phyloP scores from a whole-genome alignment of 2,797 vertebrate genomes.

The Hippoglossus hippoglossus region DNA sequence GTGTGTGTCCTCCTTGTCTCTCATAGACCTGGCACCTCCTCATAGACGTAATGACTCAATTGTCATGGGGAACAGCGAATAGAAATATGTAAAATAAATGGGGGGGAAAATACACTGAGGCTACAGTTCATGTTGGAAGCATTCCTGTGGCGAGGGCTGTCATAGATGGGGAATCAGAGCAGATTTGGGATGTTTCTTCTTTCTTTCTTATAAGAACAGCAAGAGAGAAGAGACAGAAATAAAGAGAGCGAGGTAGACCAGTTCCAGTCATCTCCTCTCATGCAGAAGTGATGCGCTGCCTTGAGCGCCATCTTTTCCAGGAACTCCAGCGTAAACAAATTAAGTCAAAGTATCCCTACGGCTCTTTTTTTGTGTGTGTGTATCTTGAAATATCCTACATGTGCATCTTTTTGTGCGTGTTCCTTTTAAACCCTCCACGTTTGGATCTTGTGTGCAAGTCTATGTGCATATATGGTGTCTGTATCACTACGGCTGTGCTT shows the following conservation, averaged over 20 bases:
- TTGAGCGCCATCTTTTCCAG: slow-evolving; percentile 66
- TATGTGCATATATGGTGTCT: slow-evolving; percentile 14
- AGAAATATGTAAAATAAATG: slow-evolving; percentile 20
- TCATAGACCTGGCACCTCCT: slow-evolving; percentile 10
- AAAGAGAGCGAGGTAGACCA: slow-evolving; percentile 20
- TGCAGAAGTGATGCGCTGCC: slow-evolving; percentile 62
- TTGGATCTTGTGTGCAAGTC: slow-evolving; percentile 18
- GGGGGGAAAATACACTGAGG: slow-evolving; percentile 7
- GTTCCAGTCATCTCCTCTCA: slow-evolving; percentile 55
- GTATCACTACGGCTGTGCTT: slow-evolving; percentile 5
- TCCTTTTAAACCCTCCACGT: background rate
- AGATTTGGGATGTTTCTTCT: background rate
- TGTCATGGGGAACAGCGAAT: slow-evolving; percentile 6
- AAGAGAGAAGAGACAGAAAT: slow-evolving; percentile 22
- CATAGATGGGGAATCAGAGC: slow-evolving; percentile 1
- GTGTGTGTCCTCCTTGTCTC: background rate
- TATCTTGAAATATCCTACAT: slow-evolving; percentile 28
- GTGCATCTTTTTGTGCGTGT: background rate
- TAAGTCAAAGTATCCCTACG: slow-evolving; percentile 67
- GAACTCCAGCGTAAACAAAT: slow-evolving; percentile 73
- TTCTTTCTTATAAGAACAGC: background rate
- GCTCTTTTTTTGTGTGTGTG: slow-evolving; percentile 41
- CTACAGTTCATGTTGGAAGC: slow-evolving; percentile 4
- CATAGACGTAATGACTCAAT: slow-evolving; percentile 35
- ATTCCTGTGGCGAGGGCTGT: slow-evolving; percentile 7